Conservation (phyloP, 2,113 vertebrate species). For the Muscicapa adusta region DNA sequence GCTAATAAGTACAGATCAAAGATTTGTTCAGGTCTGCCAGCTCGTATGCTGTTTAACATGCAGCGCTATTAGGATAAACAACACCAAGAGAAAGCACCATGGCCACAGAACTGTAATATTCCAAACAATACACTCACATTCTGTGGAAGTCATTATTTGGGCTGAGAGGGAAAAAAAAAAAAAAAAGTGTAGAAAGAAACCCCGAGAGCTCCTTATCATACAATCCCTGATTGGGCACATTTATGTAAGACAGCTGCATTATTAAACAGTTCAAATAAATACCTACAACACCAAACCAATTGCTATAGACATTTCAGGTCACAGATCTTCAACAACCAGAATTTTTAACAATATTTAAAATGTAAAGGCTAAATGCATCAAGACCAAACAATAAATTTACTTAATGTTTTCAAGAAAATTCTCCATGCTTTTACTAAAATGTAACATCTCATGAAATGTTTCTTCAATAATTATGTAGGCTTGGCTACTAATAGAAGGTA, state of each 20-base stretch:
- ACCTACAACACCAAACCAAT: accelerated
- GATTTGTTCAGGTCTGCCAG: slow-evolving; percentile 73
- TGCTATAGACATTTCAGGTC: neutral
- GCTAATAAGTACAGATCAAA: slow-evolving; percentile 80
- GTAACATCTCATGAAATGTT: neutral
- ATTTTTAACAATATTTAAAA: neutral
- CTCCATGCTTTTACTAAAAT: neutral
- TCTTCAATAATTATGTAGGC: neutral
- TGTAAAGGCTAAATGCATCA: neutral
- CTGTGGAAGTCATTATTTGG: slow-evolving; percentile 20
- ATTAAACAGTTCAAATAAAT: neutral
- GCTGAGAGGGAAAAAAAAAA: neutral
- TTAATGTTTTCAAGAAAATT: neutral
- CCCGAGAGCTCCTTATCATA: neutral
- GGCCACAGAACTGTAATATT: slow-evolving; percentile 46
- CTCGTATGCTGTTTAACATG: slow-evolving; percentile 70
- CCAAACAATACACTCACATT: neutral
- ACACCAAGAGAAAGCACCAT: slow-evolving; percentile 50
- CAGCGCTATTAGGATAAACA: slow-evolving; percentile 71
- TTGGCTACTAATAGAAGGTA: neutral
- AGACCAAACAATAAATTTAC: neutral
- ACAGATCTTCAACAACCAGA: neutral
- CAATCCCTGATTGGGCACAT: neutral
- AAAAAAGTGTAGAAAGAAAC: neutral
- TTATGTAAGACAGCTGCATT: neutral